Evolutionary conservation across 2,888 invertebrate genomes (phyloP).

Genomic region (Macrosoma leucophasiata): DNA sequence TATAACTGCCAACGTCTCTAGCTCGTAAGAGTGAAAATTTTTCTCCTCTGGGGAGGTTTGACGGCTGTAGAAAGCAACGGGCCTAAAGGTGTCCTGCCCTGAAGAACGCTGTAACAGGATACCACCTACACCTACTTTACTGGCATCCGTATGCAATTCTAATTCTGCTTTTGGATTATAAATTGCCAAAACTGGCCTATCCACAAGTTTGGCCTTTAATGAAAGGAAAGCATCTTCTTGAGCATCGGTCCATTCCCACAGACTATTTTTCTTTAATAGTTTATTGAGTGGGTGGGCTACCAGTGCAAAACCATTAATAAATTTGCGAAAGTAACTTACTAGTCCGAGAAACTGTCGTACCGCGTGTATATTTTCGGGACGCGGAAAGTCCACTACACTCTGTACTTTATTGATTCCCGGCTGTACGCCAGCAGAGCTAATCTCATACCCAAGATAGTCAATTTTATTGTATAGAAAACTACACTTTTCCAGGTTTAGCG

Average conservation of each 20-base stretch:
- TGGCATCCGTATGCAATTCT: constrained; percentile 37
- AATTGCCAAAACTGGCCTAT: constrained; percentile 29
- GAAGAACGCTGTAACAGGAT: constrained; percentile 33
- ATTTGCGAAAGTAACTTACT: constrained; percentile 24
- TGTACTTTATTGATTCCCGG: constrained; percentile 15
- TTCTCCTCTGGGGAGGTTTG: constrained; percentile 32
- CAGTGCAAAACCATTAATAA: constrained; percentile 20
- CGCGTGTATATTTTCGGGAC: constrained; percentile 22
- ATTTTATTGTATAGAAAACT: constrained; percentile 19
- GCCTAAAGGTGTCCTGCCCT: no score
- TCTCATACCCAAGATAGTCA: constrained; percentile 26
- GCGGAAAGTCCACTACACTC: constrained; percentile 20
- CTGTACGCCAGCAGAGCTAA: constrained; percentile 17
- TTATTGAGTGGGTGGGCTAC: constrained; percentile 22
- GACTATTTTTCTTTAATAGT: constrained; percentile 20
- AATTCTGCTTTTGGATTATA: constrained; percentile 30
- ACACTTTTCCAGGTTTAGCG: constrained; percentile 21
- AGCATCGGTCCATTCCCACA: constrained; percentile 15
- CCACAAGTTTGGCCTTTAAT: constrained; percentile 9
- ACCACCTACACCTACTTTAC: constrained; percentile 30
- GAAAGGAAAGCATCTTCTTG: constrained; percentile 5
- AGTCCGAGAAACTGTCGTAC: constrained; percentile 25
- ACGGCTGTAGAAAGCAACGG: constrained; percentile 32
- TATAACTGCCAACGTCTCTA: constrained; percentile 39
- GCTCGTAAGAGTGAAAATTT: constrained; percentile 35